phyloP scores from a whole-genome alignment of 1,140 invertebrate genomes.

The Cecropterus lyciades region DNA sequence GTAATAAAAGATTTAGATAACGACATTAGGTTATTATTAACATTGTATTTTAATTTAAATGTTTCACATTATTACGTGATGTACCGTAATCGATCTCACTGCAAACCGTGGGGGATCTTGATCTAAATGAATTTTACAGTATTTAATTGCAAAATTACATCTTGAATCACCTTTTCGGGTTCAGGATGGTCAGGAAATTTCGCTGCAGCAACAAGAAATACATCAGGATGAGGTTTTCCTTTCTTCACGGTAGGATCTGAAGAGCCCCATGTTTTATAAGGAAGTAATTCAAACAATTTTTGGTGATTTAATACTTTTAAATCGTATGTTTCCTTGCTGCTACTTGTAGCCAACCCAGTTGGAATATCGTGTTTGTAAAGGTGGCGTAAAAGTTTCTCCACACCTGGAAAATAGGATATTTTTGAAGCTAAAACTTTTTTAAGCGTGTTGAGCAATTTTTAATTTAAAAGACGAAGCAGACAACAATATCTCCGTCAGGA shows the following conservation, averaged over 20 bases:
- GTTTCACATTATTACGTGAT: no score
- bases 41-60: no score
- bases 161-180: constrained; percentile 75
- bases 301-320: constrained; percentile 89
- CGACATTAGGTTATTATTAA: no score
- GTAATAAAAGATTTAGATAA: no score
- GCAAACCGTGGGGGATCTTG: no score
- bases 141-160: no score
- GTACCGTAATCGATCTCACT: no score
- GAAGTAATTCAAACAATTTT: constrained; percentile 87
- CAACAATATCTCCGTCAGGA: no score
- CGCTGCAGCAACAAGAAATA: constrained; percentile 89
- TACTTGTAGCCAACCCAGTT: constrained; percentile 91
- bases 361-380: constrained; percentile 87
- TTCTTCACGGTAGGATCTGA: constrained; percentile 90
- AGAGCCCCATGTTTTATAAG: constrained; percentile 88
- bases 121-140: no score
- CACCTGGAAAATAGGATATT: constrained; percentile 68
- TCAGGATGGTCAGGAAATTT: constrained; percentile 87
- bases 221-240: constrained; percentile 92
- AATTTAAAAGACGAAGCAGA: no score
- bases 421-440: no score
- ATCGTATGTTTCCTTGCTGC: constrained; percentile 85
- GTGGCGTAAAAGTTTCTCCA: constrained; percentile 87
- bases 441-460: no score